Evolutionary conservation across 2,797 vertebrate species (phyloP).

Genomic region (Typhlichthys eigenmanni): DNA sequence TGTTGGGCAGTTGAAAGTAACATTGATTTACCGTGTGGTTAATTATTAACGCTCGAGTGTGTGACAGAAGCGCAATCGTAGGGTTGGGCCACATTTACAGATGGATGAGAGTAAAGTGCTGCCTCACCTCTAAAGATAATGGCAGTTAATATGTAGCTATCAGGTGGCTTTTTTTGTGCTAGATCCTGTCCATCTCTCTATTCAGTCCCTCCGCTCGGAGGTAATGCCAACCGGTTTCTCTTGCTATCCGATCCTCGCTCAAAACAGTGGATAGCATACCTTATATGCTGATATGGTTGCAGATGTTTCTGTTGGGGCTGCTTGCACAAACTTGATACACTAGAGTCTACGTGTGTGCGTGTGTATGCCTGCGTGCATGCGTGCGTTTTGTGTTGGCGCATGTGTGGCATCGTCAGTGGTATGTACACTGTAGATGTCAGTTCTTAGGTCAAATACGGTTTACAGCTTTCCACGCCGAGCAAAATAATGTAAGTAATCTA

Average conservation of each 20-base stretch:
- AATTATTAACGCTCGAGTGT: constrained; percentile 39
- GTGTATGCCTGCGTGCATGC: background rate
- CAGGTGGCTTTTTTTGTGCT: constrained; percentile 15
- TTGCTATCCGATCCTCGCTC: constrained; percentile 3
- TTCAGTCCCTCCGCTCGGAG: constrained; percentile 11
- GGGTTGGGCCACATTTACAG: constrained; percentile 6
- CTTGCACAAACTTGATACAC: background rate
- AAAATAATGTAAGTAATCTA: no score
- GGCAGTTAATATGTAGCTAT: constrained; percentile 4
- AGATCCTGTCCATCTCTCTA: constrained; percentile 12
- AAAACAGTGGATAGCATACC: background rate
- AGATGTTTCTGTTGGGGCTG: background rate
- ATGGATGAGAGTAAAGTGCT: background rate
- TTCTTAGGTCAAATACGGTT: no score
- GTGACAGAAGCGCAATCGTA: constrained; percentile 5
- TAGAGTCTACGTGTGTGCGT: background rate
- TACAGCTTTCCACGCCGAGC: no score
- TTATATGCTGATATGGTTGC: background rate
- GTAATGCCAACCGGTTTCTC: background rate
- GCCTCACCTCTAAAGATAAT: background rate
- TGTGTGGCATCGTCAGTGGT: no score
- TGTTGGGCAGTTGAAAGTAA: no score
- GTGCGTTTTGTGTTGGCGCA: background rate
- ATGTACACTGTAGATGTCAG: no score
- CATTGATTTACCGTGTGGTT: constrained; percentile 6